Conservation (phyloP, 2,888 invertebrate genomes). For the Masnerella sp. region DNA sequence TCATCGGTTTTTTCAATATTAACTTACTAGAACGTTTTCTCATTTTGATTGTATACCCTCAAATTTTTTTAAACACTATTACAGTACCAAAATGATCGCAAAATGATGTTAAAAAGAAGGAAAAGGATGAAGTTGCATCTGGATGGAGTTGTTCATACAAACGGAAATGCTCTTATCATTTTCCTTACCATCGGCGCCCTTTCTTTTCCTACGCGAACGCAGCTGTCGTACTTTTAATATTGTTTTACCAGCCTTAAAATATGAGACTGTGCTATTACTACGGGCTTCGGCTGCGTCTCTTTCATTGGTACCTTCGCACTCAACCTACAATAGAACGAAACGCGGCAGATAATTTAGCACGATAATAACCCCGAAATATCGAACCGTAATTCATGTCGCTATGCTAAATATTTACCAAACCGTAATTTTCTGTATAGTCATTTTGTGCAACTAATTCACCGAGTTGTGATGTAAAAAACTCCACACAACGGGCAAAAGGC, state of each 20-base stretch:
- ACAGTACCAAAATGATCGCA: conserved; percentile 18
- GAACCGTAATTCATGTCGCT: conserved; percentile 34
- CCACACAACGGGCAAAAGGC: background rate
- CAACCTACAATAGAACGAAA: conserved; percentile 31
- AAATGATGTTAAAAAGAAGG: conserved; percentile 29
- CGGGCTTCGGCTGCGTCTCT: conserved; percentile 26
- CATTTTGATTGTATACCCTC: too few relatives aligned
- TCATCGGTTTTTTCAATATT: too few relatives aligned
- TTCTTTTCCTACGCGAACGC: conserved; percentile 31
- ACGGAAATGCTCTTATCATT: conserved; percentile 50
- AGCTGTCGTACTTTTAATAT: conserved; percentile 58
- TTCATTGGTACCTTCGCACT: conserved; percentile 37
- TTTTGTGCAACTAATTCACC: conserved; percentile 17
- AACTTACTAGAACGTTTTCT: too few relatives aligned
- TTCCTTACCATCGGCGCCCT: conserved; percentile 33
- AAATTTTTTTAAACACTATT: too few relatives aligned
- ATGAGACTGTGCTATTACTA: conserved; percentile 40
- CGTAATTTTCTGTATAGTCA: conserved; percentile 13
- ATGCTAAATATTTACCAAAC: conserved; percentile 39
- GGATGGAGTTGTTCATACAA: conserved; percentile 32
- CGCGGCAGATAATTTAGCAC: conserved; percentile 56
- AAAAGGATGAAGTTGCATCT: conserved; percentile 25
- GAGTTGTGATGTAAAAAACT: background rate
- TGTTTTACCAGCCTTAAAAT: conserved; percentile 55
- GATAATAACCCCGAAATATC: conserved; percentile 53